phyloP scores from a whole-genome alignment of 2,797 vertebrate genomes.

The Carcharodon carcharias region DNA sequence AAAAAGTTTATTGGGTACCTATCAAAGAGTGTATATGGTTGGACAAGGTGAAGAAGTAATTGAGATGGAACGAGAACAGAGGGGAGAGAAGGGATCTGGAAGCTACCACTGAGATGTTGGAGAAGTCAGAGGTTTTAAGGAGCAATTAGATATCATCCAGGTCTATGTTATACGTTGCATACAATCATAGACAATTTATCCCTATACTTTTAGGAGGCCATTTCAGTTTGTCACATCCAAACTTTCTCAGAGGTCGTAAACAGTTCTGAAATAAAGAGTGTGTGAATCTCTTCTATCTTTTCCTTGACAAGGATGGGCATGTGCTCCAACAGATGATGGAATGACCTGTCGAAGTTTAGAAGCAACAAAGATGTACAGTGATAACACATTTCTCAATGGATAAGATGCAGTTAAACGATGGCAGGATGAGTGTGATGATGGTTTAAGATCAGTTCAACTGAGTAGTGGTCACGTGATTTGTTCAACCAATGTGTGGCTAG shows the following conservation, averaged over 20 bases:
- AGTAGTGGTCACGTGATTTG: no score
- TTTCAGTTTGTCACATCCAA: neutral
- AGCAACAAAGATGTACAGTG: neutral
- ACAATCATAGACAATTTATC: neutral
- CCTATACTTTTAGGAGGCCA: neutral
- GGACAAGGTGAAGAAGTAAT: neutral
- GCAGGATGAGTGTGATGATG: neutral
- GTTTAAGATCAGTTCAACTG: no score
- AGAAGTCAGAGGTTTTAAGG: neutral
- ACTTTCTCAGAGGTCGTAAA: neutral
- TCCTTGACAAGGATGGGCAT: neutral
- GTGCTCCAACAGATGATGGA: neutral
- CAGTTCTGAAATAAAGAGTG: neutral
- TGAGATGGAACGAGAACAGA: neutral
- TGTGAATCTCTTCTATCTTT: neutral
- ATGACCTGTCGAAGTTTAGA: neutral
- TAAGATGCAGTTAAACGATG: neutral
- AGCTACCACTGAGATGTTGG: neutral
- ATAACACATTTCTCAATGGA: neutral
- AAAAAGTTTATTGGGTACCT: neutral
- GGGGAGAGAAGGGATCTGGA: neutral
- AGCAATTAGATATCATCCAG: neutral
- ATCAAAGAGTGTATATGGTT: neutral
- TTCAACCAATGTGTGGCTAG: no score
- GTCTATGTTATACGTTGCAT: neutral